Percentiles rank a stretch among this genome's conserved stretches.
These are phyloP conservation scores for Clistopyga incitator DNA, from an alignment of 2,888 invertebrate genomes.

Conservation along the genomic window DNA sequence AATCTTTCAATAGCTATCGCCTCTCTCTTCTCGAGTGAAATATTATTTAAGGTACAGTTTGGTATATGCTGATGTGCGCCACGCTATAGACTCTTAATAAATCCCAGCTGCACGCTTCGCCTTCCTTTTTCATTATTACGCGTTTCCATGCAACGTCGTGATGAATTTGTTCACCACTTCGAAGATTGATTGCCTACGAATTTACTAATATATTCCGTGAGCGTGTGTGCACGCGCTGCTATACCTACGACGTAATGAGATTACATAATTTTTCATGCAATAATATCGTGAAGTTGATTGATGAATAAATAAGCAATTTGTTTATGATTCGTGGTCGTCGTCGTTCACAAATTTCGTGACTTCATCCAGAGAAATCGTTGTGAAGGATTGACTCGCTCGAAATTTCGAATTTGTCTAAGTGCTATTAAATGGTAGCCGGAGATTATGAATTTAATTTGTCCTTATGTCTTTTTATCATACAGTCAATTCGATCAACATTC, in stretches of 20 bases:
- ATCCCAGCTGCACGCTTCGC: slow-evolving; percentile 29
- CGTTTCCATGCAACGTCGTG: slow-evolving; percentile 12
- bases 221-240: not conserved
- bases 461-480: too few relatives aligned
- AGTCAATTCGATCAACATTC: too few relatives aligned
- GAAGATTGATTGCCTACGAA: slow-evolving; percentile 55
- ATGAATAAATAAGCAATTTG: slow-evolving; percentile 45
- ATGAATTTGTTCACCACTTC: slow-evolving; percentile 44
- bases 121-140: slow-evolving; percentile 35
- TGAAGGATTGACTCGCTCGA: too few relatives aligned
- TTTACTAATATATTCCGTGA: slow-evolving; percentile 20
- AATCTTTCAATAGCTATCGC: slow-evolving; percentile 57
- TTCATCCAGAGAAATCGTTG: not conserved
- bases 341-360: not conserved
- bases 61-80: not conserved
- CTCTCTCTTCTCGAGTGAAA: slow-evolving; percentile 52
- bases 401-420: too few relatives aligned
- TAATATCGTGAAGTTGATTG: slow-evolving; percentile 44
- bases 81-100: slow-evolving; percentile 15
- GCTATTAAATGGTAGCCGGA: too few relatives aligned
- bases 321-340: slow-evolving; percentile 7
- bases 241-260: not conserved
- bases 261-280: slow-evolving; percentile 51
- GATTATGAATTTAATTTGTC: too few relatives aligned
- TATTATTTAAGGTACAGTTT: slow-evolving; percentile 27